These are phyloP conservation scores for Luperina nickerlii DNA, from an alignment of 2,888 invertebrate species.

Conservation along the genomic window DNA sequence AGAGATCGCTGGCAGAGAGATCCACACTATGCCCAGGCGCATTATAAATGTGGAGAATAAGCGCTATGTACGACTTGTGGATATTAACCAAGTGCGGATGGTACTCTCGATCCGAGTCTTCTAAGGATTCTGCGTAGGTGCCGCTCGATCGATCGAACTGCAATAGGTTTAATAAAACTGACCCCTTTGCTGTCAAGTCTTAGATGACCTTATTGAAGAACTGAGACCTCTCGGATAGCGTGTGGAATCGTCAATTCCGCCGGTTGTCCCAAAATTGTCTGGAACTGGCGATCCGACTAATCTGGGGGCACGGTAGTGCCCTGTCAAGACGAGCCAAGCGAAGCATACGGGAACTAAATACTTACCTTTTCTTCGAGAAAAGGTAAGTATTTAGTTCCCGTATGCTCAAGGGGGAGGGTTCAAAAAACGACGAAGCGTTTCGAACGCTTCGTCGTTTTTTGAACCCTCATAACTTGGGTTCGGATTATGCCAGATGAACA, in stretches of 20 bases:
- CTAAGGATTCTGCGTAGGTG: neutral
- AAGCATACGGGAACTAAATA: too few relatives aligned
- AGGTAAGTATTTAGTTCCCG: too few relatives aligned
- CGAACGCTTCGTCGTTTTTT: too few relatives aligned
- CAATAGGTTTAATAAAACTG: neutral
- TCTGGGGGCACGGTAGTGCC: too few relatives aligned
- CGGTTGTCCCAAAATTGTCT: neutral
- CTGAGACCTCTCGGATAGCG: neutral
- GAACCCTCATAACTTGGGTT: too few relatives aligned
- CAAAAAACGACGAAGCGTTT: too few relatives aligned
- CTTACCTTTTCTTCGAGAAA: too few relatives aligned
- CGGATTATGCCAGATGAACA: too few relatives aligned
- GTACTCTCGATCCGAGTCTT: neutral
- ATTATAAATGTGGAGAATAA: neutral
- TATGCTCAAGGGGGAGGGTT: too few relatives aligned
- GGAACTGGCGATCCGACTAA: neutral
- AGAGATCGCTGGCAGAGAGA: too few relatives aligned
- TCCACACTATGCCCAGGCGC: neutral
- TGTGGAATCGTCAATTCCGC: neutral
- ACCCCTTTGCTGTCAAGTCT: neutral
- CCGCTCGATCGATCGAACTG: neutral
- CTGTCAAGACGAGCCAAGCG: too few relatives aligned
- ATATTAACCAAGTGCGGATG: neutral
- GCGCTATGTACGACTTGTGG: neutral
- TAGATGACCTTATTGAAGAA: neutral